Base-by-base conservation (phyloP, 2,888 invertebrate species). In the Yponomeuta cagnagella region DNA sequence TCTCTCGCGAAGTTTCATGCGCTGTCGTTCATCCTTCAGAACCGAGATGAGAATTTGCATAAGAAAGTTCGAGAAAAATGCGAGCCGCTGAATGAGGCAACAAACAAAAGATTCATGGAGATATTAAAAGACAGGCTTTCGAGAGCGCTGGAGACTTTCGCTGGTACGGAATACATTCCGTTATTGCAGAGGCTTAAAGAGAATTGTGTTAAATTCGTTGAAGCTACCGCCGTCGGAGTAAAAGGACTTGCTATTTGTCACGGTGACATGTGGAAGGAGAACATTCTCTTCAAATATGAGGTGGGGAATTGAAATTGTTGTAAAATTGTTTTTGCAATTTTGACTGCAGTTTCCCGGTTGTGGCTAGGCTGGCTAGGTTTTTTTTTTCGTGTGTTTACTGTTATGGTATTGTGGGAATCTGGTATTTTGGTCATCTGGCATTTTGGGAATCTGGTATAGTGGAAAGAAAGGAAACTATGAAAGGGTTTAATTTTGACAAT, bases 211-310 rank as follows among this genome's bases (percentile, higher is more conserved):
- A 75, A 74, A 64, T 76, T 78, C 74, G 82, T 86, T 72, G 80
- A 83, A 71, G 75, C 75, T 2, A 77, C 81, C 0, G 73, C 77
- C 31, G 74, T 75, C 31, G 76, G 77, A 31, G 83, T 80, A 3
- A 75, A 78, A 66, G 77, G 76, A 63, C 78, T 79, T 30, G 89
- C 88, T 72, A 77, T 92, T 70, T 88, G 90, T 73, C 92, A 92
- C 76, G 90, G 90, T 43, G 92, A 92, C 77, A 84, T 90, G 63
- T 92, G 92, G 92, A 91, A 90, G 75, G 91, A 90, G 77, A 92
- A 92, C 74, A 82, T 91, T 71, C 76, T 92, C 31, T 92, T 81
- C 77, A 83, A 86, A 76, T 90, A 90, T 80, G 75, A 86, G 85
- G 90, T 89, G 77, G 72, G 72, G 71, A 65, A 52, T 52, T 67